A percentile compares a stretch with the other conserved stretches of the same genome.
These are phyloP conservation scores for Aurelia sp. DNA, from an alignment of 30 jellyfish, hydroid and myxozoan species.

Conservation along the genomic window DNA sequence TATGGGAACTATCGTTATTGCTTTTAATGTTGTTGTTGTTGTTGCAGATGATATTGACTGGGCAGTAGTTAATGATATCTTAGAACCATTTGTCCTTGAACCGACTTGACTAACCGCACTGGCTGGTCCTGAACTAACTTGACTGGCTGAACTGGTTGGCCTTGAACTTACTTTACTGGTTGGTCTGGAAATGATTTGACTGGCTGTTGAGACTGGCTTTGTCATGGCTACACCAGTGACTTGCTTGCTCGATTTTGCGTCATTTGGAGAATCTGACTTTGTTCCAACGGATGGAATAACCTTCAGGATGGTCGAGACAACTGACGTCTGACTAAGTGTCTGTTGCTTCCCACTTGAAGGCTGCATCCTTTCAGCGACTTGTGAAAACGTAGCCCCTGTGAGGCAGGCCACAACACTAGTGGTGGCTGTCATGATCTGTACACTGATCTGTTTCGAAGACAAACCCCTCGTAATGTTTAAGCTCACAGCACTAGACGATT, in stretches of 20 bases:
- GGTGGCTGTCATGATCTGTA: constrained; percentile 40
- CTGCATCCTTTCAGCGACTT: constrained; percentile 25
- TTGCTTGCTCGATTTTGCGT: background rate
- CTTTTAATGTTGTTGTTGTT: background rate
- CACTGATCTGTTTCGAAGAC: constrained; percentile 26
- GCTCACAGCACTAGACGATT: background rate
- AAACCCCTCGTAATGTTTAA: background rate
- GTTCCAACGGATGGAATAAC: constrained; percentile 54
- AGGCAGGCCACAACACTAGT: constrained; percentile 48
- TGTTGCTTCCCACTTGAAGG: constrained; percentile 22
- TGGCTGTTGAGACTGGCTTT: background rate
- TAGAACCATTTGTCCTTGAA: background rate
- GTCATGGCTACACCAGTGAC: background rate
- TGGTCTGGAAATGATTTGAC: background rate
- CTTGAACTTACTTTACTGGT: background rate
- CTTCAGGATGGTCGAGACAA: constrained; percentile 46
- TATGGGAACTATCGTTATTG: background rate
- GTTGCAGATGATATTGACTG: too few relatives aligned
- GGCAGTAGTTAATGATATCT: background rate
- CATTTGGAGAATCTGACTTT: constrained; percentile 14
- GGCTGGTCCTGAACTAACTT: background rate
- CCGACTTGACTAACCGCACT: background rate
- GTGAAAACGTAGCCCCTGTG: constrained; percentile 48
- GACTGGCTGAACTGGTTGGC: background rate
- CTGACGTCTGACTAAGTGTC: constrained; percentile 39